A percentile compares a stretch with the other conserved stretches of the same genome.
phyloP scores from a whole-genome alignment of 2,888 invertebrate genomes.

The Acleris literana region DNA sequence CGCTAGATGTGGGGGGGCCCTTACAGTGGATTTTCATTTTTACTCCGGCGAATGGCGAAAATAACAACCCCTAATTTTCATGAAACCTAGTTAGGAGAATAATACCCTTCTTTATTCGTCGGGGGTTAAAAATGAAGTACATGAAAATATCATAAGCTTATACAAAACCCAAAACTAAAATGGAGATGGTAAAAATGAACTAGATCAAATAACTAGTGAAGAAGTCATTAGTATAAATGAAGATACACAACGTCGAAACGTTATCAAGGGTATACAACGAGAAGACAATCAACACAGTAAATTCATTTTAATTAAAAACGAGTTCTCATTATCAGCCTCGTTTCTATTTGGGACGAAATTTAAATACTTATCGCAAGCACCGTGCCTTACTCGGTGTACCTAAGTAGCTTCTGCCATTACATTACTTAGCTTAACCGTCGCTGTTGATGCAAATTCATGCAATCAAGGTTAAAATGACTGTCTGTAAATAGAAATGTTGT shows the following conservation, averaged over 20 bases:
- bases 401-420: slow-evolving; percentile 41
- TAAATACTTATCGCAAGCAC: slow-evolving; percentile 53
- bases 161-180: no score
- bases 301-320: slow-evolving; percentile 27
- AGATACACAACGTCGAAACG: not conserved
- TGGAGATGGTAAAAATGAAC: no score
- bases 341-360: slow-evolving; percentile 54
- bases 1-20: no score
- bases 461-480: slow-evolving; percentile 52
- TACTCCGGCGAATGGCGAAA: no score
- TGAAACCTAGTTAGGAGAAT: no score
- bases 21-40: no score
- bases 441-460: slow-evolving; percentile 49
- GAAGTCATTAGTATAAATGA: slow-evolving; percentile 11
- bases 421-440: slow-evolving; percentile 42
- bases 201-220: no score
- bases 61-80: no score
- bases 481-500: slow-evolving; percentile 37
- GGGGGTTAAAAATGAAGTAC: no score
- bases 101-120: no score
- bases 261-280: slow-evolving; percentile 1
- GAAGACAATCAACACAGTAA: slow-evolving; percentile 26
- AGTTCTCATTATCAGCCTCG: slow-evolving; percentile 20
- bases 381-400: slow-evolving; percentile 23
- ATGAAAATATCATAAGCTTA: no score